Conservation (phyloP, 2,113 vertebrate species). For the Carassius gibelio region DNA sequence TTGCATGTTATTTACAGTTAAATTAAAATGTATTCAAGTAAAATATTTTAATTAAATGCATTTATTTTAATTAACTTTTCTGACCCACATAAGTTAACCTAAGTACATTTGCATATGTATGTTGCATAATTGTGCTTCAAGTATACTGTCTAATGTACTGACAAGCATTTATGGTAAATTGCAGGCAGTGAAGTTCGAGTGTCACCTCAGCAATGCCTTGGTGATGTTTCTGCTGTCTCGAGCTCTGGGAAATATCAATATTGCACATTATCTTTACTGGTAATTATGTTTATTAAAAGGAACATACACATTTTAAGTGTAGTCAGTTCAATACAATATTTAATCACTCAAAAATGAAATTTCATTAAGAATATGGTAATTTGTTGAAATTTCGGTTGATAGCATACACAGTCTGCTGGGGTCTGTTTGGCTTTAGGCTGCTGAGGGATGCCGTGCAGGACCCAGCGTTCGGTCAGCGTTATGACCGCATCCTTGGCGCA, state of each 20-base stretch:
- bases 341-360: not conserved
- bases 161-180: not conserved
- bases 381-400: too few species aligned
- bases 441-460: constrained; percentile 94
- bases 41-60: not conserved
- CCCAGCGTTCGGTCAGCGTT: constrained; percentile 83
- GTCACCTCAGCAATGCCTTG: constrained; percentile 88
- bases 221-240: constrained; percentile 89
- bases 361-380: not conserved
- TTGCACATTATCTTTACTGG: constrained; percentile 94
- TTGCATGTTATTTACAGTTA: not conserved
- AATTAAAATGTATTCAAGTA: not conserved
- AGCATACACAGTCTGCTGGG: not conserved
- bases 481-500: constrained; percentile 87
- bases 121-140: not conserved
- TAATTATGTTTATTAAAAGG: constrained; percentile 62
- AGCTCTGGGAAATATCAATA: constrained; percentile 87
- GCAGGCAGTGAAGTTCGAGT: constrained; percentile 94
- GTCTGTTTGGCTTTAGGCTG: constrained; percentile 75
- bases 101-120: not conserved
- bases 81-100: not conserved
- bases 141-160: not conserved
- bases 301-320: not conserved
- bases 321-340: not conserved
- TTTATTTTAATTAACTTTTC: not conserved